Evolutionary conservation across 2,797 vertebrate species (phyloP).

Genomic region (Amblyraja radiata): DNA sequence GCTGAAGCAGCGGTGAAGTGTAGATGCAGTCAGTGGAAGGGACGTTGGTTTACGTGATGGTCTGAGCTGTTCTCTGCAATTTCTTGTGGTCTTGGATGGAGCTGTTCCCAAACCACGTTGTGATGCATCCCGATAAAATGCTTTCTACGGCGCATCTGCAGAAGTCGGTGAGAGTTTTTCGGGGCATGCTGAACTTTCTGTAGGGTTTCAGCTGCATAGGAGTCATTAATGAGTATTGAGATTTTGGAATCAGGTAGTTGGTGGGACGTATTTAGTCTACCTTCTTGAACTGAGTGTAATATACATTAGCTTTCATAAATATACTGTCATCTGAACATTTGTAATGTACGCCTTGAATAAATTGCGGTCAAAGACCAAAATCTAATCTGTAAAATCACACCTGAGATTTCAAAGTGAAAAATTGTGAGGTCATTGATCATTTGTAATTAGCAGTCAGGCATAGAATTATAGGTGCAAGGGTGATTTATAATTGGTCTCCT

Average conservation of each 20-base stretch:
- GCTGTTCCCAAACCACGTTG: too few relatives aligned
- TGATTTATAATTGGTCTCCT: constrained; percentile 45
- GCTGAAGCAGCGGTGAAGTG: too few relatives aligned
- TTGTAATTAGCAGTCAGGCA: constrained; percentile 32
- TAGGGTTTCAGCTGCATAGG: not conserved
- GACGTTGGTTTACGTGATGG: too few relatives aligned
- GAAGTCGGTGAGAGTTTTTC: too few relatives aligned
- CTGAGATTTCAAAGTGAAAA: not conserved
- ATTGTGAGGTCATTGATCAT: constrained; percentile 25
- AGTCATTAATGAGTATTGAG: not conserved
- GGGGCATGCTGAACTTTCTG: not conserved
- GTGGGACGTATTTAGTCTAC: not conserved
- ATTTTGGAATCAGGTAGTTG: not conserved
- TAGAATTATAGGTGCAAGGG: constrained; percentile 16
- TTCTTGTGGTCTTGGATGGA: too few relatives aligned
- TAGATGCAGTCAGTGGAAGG: too few relatives aligned
- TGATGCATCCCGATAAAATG: too few relatives aligned
- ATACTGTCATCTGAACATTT: not conserved
- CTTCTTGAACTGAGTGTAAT: not conserved
- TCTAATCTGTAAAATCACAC: not conserved
- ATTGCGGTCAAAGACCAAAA: not conserved
- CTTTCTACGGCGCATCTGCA: too few relatives aligned
- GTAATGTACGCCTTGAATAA: not conserved
- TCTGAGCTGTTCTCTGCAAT: too few relatives aligned
- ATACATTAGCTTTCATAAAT: constrained; percentile 18